Evolutionary conservation across 2,888 invertebrate genomes (phyloP), one percentile per base, ranked within the genome.

Genomic region (Apotomis betuletana): DNA sequence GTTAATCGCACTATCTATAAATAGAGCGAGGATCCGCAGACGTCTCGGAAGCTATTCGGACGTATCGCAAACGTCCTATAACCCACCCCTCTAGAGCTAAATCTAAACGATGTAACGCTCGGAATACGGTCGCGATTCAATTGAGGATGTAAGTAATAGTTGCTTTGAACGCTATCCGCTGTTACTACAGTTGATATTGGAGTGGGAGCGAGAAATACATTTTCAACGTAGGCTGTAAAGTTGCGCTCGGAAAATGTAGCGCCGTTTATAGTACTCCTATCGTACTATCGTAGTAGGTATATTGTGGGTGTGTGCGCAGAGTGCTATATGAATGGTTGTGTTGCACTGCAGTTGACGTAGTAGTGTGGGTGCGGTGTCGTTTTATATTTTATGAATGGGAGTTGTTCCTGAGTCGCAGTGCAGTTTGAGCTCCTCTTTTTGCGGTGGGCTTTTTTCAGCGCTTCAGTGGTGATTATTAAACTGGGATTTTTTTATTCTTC

Each of bases 211-310:
- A 59, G 67, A 59, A 76, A 74, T 79, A 79, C 76, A 79, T 80
- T 78, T 69, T 44, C 67, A 64, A 80, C 81, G 84, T 87, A 88
- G 83, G 82, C 83, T 83, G 80, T 72, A 74, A 77, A 87, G 85
- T 85, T 90, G 87, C 87, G 86, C 87, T 87, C 65, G 87, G 88
- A 87, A 89, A 90, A 90, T 89, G 88, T 86, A 88, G 85, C 87
- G 81, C 88, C 89, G 86, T 86, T 91, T 91, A 90, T 91, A 91
- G 91, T 92, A 91, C 89, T 87, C 86, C 86, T 82, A 86, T 82
- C 87, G 90, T 92, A 91, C 88, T 87, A 89, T 86, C 87, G 89
- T 90, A 90, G 91, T n/a, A n/a, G n/a, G n/a, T 91, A 89, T 44
- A 59, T 15, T 60, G 75, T 75, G 75, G 77, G 73, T 77, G 81